A percentile compares a stretch with the other conserved stretches of the same genome.
These are phyloP conservation scores for Oligia latruncula DNA, from an alignment of 2,888 invertebrate species.

Conservation along the genomic window DNA sequence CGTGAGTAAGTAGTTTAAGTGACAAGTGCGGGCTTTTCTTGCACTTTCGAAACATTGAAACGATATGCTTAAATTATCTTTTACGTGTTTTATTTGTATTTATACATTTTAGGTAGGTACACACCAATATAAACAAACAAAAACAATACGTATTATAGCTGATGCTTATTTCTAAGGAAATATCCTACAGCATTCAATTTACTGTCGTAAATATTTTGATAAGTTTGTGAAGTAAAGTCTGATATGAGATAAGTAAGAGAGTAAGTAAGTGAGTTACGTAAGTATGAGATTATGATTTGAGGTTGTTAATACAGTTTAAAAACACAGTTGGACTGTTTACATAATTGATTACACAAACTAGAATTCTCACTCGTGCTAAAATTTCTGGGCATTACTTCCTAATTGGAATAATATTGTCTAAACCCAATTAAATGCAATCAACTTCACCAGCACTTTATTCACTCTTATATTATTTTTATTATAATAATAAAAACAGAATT, in stretches of 20 bases:
- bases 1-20: slow-evolving; percentile 39
- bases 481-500: slow-evolving; percentile 13
- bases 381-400: not conserved
- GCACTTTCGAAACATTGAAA: slow-evolving; percentile 10
- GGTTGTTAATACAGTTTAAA: not conserved
- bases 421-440: slow-evolving; percentile 26
- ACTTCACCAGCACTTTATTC: not conserved
- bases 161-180: not conserved
- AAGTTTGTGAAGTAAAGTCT: no score
- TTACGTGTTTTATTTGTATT: not conserved
- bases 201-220: not conserved
- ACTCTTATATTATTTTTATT: not conserved
- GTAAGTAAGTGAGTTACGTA: no score
- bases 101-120: not conserved
- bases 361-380: not conserved
- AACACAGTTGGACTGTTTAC: not conserved
- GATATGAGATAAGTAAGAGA: no score
- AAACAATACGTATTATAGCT: not conserved
- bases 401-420: slow-evolving; percentile 21
- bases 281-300: no score
- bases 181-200: not conserved
- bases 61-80: not conserved
- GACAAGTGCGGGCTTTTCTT: slow-evolving; percentile 35
- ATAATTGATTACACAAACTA: not conserved
- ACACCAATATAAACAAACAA: not conserved